Evolutionary conservation across 2,797 vertebrate species (phyloP), one percentile per base, ranked within the genome.

Genomic region (Semaprochilodus insignis): DNA sequence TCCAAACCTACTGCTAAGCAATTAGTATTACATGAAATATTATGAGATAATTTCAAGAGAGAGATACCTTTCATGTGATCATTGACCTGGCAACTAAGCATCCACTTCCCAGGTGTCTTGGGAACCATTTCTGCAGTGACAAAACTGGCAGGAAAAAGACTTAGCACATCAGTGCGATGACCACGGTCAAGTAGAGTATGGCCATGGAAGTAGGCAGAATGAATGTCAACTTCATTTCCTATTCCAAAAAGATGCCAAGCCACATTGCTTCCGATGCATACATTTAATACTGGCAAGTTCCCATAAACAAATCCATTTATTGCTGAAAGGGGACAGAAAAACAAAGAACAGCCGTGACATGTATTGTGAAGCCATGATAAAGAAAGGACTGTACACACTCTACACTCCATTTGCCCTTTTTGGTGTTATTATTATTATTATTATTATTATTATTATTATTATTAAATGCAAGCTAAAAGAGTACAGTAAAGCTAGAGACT

Each of bases 231-330:
- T 88, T 95, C 94, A 69, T 92, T 96, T 73, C 95, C 95, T 90
- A 96, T 95, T 23, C 95, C 94, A 0, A 96, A 94, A 70, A 96
- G 91, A 34, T 96, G 93, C 95, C 95, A 96, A 0, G 91, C 89
- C 73, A 96, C 88, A 0, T 17, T 77, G 44, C 86, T 89, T 14
- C 92, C 92, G 27, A 85, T 63, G 88, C 95, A 96, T 92, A 96
- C 92, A 0, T 55, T 87, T 87, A 95, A 2, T 0, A 85, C 90
- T 5, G 95, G 95, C 57, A 96, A 90, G 82, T 95, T 96, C 2
- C 95, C 95, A 88, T 93, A 95, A 77, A 95, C 82, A 36, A 91
- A 95, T 3, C 95, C 95, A 51, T 96, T 96, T 87, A 96, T 95
- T 70, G 94, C 95, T 96, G 88, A 66, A 90, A 87, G 52, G 52